phyloP scores from a whole-genome alignment of 2,797 vertebrate species.

The Neomorphus geoffroyi region DNA sequence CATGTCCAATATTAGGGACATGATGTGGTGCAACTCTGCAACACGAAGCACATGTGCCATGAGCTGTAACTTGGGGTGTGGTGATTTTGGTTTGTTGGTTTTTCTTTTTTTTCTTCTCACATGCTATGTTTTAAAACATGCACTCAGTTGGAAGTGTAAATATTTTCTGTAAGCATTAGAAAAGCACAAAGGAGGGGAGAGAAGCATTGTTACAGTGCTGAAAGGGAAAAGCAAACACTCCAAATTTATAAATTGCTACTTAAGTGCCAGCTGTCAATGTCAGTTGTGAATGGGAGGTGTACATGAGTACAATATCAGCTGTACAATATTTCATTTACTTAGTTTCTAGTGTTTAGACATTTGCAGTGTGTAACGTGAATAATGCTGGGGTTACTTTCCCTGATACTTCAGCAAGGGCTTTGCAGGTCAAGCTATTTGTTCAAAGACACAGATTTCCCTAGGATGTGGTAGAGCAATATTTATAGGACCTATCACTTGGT shows the following conservation, averaged over 20 bases:
- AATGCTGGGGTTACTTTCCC: not conserved
- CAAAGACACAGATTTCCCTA: not conserved
- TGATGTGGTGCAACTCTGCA: not conserved
- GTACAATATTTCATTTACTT: not conserved
- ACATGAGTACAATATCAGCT: not conserved
- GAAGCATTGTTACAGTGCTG: not conserved
- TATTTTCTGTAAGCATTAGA: not conserved
- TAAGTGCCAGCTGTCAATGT: not conserved
- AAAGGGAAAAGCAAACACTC: not conserved
- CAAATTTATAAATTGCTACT: not conserved
- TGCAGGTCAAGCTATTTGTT: not conserved
- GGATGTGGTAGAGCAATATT: not conserved
- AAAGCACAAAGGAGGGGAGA: not conserved
- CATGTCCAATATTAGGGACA: not conserved
- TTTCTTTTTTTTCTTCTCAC: not conserved
- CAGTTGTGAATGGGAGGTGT: not conserved
- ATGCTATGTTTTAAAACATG: rapidly evolving
- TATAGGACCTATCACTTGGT: not conserved
- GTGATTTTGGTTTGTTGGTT: not conserved
- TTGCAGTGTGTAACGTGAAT: not conserved
- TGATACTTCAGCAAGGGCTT: not conserved
- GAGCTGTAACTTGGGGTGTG: not conserved
- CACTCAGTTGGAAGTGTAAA: not conserved
- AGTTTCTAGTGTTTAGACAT: not conserved
- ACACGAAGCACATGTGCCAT: not conserved